Evolutionary conservation across 2,797 vertebrate genomes (phyloP).

Genomic region (Etheostoma nigrum): DNA sequence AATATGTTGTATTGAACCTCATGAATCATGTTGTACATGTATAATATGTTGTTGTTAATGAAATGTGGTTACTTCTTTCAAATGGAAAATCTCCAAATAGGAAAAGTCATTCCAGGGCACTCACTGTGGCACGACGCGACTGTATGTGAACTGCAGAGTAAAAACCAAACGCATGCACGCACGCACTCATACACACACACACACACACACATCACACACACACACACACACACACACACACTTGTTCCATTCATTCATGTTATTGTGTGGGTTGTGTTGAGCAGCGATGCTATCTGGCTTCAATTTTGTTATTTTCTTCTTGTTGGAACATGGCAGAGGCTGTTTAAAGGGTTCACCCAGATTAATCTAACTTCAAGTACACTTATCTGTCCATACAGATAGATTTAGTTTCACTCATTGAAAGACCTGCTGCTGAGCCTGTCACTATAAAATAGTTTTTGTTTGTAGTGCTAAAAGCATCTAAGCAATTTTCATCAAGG

Average conservation of each 20-base stretch:
- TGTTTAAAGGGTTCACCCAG: conserved; percentile 21
- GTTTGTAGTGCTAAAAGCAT: not conserved
- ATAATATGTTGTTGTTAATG: conserved; percentile 7
- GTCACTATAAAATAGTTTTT: not conserved
- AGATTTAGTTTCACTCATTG: not conserved
- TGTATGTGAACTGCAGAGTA: conserved; percentile 36
- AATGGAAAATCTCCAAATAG: conserved; percentile 32
- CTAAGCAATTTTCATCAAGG: not conserved
- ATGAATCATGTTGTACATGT: not conserved
- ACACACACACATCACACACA: conserved; percentile 21
- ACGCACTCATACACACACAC: conserved; percentile 2
- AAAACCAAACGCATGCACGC: conserved; percentile 13
- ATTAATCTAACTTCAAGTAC: not conserved
- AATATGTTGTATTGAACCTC: not conserved
- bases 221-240: conserved; percentile 36
- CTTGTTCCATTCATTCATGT: conserved; percentile 34
- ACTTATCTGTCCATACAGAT: not conserved
- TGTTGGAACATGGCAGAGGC: conserved; percentile 25
- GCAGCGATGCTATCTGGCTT: conserved; percentile 4
- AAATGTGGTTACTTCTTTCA: conserved; percentile 7
- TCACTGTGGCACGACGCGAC: not conserved
- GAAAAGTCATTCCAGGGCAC: conserved; percentile 43
- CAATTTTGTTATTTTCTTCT: conserved; percentile 21
- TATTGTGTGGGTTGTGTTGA: conserved; percentile 16
- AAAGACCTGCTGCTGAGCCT: not conserved